Conservation (phyloP, 1,140 invertebrate genomes). For the Hetaerina americana region DNA sequence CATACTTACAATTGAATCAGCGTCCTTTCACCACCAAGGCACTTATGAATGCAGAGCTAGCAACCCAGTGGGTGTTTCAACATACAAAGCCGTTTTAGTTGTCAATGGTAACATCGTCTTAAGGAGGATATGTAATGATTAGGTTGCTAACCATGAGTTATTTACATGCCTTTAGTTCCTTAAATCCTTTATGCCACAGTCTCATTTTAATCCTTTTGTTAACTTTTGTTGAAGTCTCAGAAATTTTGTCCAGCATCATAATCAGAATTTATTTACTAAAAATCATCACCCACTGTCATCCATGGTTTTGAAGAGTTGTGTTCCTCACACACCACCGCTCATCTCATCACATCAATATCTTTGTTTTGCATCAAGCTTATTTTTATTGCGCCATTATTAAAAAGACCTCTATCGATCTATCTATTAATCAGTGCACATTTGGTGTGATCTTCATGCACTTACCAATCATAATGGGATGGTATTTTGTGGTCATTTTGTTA, state of each 20-base stretch:
- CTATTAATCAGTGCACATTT: no score
- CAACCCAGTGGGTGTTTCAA: constrained; percentile 39
- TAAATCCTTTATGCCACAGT: background rate
- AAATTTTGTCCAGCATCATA: background rate
- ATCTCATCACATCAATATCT: no score
- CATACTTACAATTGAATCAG: constrained; percentile 29
- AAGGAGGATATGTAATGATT: background rate
- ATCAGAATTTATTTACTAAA: background rate
- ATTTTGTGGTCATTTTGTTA: no score
- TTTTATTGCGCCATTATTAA: no score
- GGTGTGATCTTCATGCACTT: no score
- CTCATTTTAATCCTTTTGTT: background rate
- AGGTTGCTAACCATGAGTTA: background rate
- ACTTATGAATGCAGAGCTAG: constrained; percentile 14
- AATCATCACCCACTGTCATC: background rate
- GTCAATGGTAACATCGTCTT: constrained; percentile 35
- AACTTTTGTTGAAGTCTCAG: background rate
- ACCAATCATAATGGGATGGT: no score
- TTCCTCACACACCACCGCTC: no score
- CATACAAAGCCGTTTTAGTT: constrained; percentile 37
- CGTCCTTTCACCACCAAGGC: constrained; percentile 19
- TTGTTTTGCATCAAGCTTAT: no score
- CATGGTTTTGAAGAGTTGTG: no score
- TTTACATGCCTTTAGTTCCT: background rate
- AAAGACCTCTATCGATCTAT: no score